Conservation (phyloP, 92 coral and sea anemone species). For the Actinostola sp. region DNA sequence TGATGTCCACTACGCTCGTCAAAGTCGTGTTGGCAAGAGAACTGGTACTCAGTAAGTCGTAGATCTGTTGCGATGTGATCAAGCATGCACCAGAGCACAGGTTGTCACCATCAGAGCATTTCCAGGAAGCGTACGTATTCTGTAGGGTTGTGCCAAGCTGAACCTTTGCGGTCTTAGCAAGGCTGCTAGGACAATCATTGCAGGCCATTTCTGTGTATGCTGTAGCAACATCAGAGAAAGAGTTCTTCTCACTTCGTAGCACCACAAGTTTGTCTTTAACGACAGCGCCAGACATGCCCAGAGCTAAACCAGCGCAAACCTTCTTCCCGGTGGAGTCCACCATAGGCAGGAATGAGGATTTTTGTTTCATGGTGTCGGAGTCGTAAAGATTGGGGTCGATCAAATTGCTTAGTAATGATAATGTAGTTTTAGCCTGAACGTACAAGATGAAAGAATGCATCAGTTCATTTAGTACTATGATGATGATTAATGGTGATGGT, state of each 20-base stretch:
- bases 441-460: background rate
- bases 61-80: conserved; percentile 58
- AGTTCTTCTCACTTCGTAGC: conserved; percentile 49
- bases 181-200: conserved; percentile 41
- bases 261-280: conserved; percentile 63
- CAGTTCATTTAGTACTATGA: too few relatives aligned
- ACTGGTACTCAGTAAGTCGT: conserved; percentile 52
- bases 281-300: conserved; percentile 55
- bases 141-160: conserved; percentile 57
- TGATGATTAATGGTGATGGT: too few relatives aligned
- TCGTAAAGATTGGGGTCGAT: conserved; percentile 60
- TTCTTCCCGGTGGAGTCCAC: conserved; percentile 50
- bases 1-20: conserved; percentile 66
- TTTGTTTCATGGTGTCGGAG: conserved; percentile 38
- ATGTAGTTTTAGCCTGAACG: conserved; percentile 50
- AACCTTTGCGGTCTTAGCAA: conserved; percentile 55
- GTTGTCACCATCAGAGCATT: conserved; percentile 52
- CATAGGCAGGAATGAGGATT: conserved; percentile 42
- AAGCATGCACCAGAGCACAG: conserved; percentile 74
- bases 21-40: conserved; percentile 43
- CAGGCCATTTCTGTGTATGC: conserved; percentile 53
- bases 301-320: conserved; percentile 69
- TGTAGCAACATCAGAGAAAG: conserved; percentile 43
- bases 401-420: conserved; percentile 49
- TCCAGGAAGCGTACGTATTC: conserved; percentile 53